A percentile compares a stretch with the other conserved stretches of the same genome.
These are phyloP conservation scores for Diadema setosum DNA, from an alignment of 35 echinoderm and acorn worm species.

Conservation along the genomic window DNA sequence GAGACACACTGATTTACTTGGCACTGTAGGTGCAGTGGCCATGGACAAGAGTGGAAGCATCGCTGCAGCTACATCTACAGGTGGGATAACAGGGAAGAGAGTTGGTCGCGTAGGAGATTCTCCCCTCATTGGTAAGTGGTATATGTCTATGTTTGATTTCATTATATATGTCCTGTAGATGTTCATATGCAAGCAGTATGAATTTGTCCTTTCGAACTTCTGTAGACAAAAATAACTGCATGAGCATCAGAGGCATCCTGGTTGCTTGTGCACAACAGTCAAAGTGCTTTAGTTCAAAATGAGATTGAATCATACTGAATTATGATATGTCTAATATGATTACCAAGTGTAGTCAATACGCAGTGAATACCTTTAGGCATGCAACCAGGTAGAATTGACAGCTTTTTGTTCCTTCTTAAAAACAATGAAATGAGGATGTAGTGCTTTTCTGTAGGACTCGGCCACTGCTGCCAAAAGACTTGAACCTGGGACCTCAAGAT, in stretches of 20 bases:
- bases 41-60: slow-evolving; percentile 64
- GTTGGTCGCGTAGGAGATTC: slow-evolving; percentile 82
- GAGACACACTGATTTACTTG: not conserved
- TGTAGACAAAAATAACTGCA: not conserved
- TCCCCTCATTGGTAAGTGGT: slow-evolving; percentile 75
- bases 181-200: not conserved
- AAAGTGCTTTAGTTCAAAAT: not conserved
- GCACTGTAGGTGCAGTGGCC: slow-evolving; percentile 94
- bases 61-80: slow-evolving; percentile 84
- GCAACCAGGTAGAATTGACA: too few species aligned
- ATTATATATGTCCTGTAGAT: not conserved
- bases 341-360: too few species aligned
- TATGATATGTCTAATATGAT: too few species aligned
- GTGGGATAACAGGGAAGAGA: slow-evolving; percentile 59
- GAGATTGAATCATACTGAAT: too few species aligned
- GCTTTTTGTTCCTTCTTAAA: too few species aligned
- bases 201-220: not conserved
- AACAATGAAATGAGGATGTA: too few species aligned
- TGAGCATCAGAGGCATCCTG: not conserved
- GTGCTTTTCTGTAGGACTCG: too few species aligned
- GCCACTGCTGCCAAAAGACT: too few species aligned
- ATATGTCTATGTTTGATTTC: not conserved
- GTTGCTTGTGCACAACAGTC: not conserved
- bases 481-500: not conserved
- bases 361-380: too few species aligned